phyloP scores from a whole-genome alignment of 2,113 vertebrate species.

The Pedionomus torquatus region DNA sequence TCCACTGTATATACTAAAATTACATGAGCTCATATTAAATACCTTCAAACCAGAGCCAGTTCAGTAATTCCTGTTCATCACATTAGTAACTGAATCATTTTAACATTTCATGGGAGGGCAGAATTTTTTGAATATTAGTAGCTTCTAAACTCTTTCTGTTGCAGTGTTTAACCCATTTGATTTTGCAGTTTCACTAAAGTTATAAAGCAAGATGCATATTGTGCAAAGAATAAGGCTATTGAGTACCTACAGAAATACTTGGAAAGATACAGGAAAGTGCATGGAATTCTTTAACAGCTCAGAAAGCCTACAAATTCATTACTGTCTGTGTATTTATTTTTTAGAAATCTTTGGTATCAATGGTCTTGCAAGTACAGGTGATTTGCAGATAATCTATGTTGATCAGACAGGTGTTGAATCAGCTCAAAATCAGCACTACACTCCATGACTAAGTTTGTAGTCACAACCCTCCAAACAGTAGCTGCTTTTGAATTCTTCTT shows the following conservation, averaged over 20 bases:
- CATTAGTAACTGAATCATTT: not conserved
- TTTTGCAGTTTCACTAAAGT: not conserved
- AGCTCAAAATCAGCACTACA: not conserved
- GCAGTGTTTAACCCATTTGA: not conserved
- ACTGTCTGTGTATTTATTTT: not conserved
- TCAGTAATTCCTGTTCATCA: not conserved
- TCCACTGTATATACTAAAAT: not conserved
- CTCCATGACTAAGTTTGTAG: not conserved
- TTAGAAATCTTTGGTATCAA: not conserved
- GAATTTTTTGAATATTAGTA: not conserved
- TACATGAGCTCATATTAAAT: not conserved
- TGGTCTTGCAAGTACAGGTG: not conserved
- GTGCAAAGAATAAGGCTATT: not conserved
- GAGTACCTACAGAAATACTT: not conserved
- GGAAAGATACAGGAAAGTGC: not conserved
- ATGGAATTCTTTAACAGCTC: not conserved
- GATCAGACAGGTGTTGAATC: not conserved
- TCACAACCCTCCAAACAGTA: not conserved
- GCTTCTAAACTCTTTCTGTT: not conserved
- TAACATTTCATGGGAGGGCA: not conserved
- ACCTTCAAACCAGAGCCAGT: not conserved
- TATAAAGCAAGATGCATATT: fast-evolving
- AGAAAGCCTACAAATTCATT: not conserved
- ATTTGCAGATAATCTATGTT: not conserved
- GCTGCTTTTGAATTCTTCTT: not conserved